Percentiles rank a stretch among this genome's conserved stretches.
phyloP scores from a whole-genome alignment of 2,113 vertebrate genomes.

The Bostrychus sinensis region DNA sequence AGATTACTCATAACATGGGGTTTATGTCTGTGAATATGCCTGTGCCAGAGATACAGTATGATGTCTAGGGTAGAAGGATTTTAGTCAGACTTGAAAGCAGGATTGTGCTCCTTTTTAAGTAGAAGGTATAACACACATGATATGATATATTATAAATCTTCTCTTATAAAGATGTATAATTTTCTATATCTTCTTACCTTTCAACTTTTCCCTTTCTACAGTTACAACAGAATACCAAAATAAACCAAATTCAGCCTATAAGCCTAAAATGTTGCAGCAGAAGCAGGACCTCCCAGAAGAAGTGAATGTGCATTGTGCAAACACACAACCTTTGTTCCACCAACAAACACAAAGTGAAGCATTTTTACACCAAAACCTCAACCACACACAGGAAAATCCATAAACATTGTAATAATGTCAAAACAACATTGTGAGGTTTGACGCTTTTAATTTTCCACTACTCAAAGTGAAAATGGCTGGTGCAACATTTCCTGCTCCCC shows the following conservation, averaged over 20 bases:
- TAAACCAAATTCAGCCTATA: conserved; percentile 64
- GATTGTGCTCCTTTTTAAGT: conserved; percentile 34
- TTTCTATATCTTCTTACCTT: conserved; percentile 2
- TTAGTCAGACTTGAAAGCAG: conserved; percentile 42
- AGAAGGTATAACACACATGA: conserved; percentile 3
- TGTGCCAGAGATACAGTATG: conserved; percentile 22
- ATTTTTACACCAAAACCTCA: conserved; percentile 72
- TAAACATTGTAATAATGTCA: conserved; percentile 83
- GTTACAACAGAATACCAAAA: conserved; percentile 40
- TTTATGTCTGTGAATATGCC: conserved; percentile 31
- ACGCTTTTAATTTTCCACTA: conserved; percentile 81
- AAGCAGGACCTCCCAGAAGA: conserved; percentile 81
- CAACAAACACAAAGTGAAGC: conserved; percentile 74
- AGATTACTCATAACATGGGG: conserved; percentile 5
- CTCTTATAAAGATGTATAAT: too few relatives aligned
- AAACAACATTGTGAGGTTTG: conserved; percentile 81
- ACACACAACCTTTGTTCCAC: conserved; percentile 77
- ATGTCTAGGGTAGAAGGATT: conserved; percentile 59
- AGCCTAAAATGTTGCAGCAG: conserved; percentile 64
- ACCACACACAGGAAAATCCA: conserved; percentile 79
- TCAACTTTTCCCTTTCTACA: neutral
- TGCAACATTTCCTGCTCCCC: conserved; percentile 75
- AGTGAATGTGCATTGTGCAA: conserved; percentile 73
- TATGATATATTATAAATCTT: conserved; percentile 19
- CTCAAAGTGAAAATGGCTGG: conserved; percentile 76